Conservation (phyloP, 2,113 vertebrate species). For the Tragelaphus buxtoni region DNA sequence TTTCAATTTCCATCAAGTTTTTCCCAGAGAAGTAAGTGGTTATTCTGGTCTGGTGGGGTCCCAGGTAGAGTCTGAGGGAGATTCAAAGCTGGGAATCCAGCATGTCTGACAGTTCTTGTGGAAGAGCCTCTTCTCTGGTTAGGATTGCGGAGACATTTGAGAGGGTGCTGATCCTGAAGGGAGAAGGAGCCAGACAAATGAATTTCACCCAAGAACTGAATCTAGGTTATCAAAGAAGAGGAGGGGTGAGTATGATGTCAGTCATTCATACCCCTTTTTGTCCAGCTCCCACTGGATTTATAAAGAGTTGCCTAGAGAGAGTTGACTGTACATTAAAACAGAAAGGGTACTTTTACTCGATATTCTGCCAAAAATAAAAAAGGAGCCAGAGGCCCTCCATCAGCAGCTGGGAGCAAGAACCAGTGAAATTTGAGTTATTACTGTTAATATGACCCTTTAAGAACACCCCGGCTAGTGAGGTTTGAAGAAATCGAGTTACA, state of each 20-base stretch:
- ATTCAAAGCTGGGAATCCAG: not conserved
- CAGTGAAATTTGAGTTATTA: slow-evolving; percentile 36
- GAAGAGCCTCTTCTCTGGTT: not conserved
- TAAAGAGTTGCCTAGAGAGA: not conserved
- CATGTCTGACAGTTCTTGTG: not conserved
- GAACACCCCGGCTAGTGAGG: not conserved
- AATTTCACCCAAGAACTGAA: not conserved
- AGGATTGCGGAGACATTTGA: not conserved
- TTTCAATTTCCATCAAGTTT: not conserved
- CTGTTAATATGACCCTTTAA: not conserved
- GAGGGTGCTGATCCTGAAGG: not conserved
- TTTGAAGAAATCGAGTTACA: slow-evolving; percentile 23
- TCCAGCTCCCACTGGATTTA: not conserved
- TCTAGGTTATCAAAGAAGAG: not conserved
- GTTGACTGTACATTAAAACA: not conserved
- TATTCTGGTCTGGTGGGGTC: not conserved
- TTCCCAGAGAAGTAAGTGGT: not conserved
- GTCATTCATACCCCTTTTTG: not conserved
- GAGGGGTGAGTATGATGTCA: not conserved
- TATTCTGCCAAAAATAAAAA: not conserved
- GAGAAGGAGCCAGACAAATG: not conserved
- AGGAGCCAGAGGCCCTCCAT: not conserved
- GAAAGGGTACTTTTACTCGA: not conserved
- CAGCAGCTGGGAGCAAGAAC: slow-evolving; percentile 22
- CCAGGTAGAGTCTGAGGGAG: not conserved